phyloP scores from a whole-genome alignment of 2,113 vertebrate species.

The Grammomys dolichurus region DNA sequence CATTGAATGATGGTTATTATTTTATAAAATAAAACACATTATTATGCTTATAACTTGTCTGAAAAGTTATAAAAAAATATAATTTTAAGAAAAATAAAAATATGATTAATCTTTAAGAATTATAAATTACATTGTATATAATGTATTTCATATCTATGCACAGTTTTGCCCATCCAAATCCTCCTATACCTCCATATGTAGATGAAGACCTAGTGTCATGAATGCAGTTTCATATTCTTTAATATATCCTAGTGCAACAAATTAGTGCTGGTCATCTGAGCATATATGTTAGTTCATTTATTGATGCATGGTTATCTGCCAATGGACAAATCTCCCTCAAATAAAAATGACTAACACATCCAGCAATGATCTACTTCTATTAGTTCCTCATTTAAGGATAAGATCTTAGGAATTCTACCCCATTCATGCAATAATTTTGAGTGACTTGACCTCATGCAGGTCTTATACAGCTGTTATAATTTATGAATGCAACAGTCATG shows the following conservation, averaged over 20 bases:
- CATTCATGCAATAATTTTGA: not conserved
- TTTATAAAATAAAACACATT: not conserved
- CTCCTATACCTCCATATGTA: not conserved
- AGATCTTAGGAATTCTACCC: not conserved
- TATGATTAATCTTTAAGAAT: not conserved
- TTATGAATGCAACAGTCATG: not conserved
- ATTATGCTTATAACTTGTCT: not conserved
- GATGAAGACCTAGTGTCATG: not conserved
- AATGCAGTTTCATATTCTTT: not conserved
- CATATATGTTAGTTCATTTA: not conserved
- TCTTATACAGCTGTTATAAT: not conserved
- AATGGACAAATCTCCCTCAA: not conserved
- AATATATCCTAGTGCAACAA: not conserved
- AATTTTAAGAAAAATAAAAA: conserved; percentile 2
- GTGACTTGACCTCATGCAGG: not conserved
- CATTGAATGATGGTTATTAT: not conserved
- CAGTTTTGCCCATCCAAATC: not conserved
- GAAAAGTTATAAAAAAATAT: not conserved
- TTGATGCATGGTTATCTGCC: not conserved
- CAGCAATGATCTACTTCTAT: not conserved
- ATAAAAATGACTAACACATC: not conserved
- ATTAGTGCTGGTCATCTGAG: not conserved
- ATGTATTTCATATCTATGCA: not conserved
- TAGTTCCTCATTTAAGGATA: not conserved
- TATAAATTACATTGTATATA: not conserved